Base-by-base conservation (phyloP, 35 echinoderm and acorn worm genomes). In the Anneissia japonica region DNA sequence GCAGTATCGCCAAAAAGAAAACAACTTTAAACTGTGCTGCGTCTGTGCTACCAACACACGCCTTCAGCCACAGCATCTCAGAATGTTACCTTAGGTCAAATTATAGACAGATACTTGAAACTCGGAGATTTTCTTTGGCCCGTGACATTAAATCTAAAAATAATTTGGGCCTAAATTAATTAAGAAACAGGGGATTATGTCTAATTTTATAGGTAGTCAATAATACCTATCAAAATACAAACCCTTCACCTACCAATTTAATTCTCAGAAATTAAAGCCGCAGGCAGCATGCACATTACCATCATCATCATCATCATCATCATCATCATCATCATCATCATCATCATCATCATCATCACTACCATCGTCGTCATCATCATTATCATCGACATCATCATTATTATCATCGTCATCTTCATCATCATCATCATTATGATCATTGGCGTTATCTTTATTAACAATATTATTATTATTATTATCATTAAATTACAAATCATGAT, bases 251-350 rank as follows among this genome's bases (percentile, higher is more conserved):
- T 30, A 76, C 34, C 6, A 76, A 7, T 30, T 76, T 26, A 32
- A 76, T 76, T 26, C 34, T 5, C 5, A 32, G 34, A 32, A 4
- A 76, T n/a, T 30, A 5, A 32, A 76, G 29, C 9, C 23, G 4
- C n/a, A 10, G 29, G n/a, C 29, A n/a, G 34, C 29, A n/a, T 30
- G 74, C n/a, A 30, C 29, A 76, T 77, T 32, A 32, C 33, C 76
- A 77, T 77, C 12, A 77, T 77, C 76, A 77, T 77, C 12, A 77
- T 77, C 76, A 77, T 77, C 76, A 77, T 77, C 76, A 77, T 77
- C 76, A 77, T 77, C 76, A 77, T 77, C 76, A 77, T 77, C 76
- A 77, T 77, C 76, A 77, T 77, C 76, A 77, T 77, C 76, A 77
- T 77, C 76, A 77, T 77, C 76, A 77, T 77, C 76, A 77, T 77